Evolutionary conservation across 2,113 vertebrate species (phyloP), one percentile per base, ranked within the genome.

Genomic region (Synodontis membranacea): DNA sequence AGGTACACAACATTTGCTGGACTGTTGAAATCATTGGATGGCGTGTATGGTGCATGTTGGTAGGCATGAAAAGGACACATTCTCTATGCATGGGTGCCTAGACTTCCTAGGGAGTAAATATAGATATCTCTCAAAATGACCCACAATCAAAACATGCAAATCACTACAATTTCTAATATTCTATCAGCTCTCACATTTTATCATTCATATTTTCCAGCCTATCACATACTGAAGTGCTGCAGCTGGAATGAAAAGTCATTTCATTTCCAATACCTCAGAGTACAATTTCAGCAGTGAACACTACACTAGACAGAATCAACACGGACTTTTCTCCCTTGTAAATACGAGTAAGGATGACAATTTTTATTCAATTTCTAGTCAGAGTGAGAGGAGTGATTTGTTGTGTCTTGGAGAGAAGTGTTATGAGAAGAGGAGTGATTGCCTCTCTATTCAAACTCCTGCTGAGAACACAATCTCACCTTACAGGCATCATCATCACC

Each of bases 291-390:
- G 54, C 39, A 60, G 25, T 84, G 86, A 89, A 81, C 64, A 88
- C 82, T 86, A 88, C 83, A 88, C 86, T 88, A 86, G 75, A 60
- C 80, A 72, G 50, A 84, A 85, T 80, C 82, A 81, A 83, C 75
- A 81, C 70, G 78, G 75, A 83, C 79, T 88, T 86, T 83, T 83
- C 58, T 88, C 83, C 83, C 79, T 86, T 85, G 83, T 66, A 90
- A 91, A 88, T 90, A 85, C 75, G 37, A 84, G 86, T 88, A 85
- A 92, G 93, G 93, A 94, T 92, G 89, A 93, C 93, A 90, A 93
- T 95, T 95, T 95, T 95, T 95, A 95, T 95, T 94, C 94, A 94
- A 93, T 94, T 91, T 94, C 92, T 93, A 89, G 88, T 91, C 92
- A 90, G 93, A 92, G 91, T 93, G 92, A 91, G 92, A 92, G 92